phyloP scores from a whole-genome alignment of 2,797 vertebrate species.

The Mormyrus hasselquistii region DNA sequence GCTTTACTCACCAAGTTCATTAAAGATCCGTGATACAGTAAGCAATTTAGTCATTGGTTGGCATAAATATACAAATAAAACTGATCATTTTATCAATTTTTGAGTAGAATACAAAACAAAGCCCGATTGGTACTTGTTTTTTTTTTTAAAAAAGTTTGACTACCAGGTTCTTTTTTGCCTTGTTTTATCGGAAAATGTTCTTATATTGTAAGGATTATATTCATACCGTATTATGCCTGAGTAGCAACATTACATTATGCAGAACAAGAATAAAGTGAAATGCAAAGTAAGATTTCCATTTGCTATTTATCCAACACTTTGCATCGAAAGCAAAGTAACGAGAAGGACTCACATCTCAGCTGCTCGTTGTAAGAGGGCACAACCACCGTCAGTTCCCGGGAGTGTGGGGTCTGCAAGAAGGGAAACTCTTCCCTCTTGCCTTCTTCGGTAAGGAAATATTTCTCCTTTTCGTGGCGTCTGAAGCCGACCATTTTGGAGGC shows the following conservation, averaged over 20 bases:
- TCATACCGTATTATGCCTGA: neutral
- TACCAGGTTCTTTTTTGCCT: neutral
- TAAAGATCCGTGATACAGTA: neutral
- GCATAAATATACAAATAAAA: neutral
- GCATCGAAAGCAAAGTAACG: neutral
- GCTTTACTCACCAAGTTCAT: neutral
- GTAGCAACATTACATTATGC: neutral
- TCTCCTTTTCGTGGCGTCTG: conserved; percentile 69
- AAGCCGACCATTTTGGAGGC: conserved; percentile 63
- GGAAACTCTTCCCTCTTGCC: conserved; percentile 66
- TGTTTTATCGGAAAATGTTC: neutral
- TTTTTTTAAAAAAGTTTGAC: neutral
- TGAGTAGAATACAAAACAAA: neutral
- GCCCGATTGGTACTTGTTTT: neutral
- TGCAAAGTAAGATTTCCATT: neutral
- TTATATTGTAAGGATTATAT: neutral
- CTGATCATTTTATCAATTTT: neutral
- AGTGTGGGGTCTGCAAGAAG: conserved; percentile 71
- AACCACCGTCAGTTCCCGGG: conserved; percentile 78
- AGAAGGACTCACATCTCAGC: conserved; percentile 72
- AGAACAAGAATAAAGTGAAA: neutral
- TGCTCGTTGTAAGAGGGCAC: conserved; percentile 94
- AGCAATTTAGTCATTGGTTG: neutral
- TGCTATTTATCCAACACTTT: neutral
- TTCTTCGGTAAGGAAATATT: conserved; percentile 63